Conservation (phyloP, 2,888 invertebrate genomes). For the Caenorhabditis macrosperma region DNA sequence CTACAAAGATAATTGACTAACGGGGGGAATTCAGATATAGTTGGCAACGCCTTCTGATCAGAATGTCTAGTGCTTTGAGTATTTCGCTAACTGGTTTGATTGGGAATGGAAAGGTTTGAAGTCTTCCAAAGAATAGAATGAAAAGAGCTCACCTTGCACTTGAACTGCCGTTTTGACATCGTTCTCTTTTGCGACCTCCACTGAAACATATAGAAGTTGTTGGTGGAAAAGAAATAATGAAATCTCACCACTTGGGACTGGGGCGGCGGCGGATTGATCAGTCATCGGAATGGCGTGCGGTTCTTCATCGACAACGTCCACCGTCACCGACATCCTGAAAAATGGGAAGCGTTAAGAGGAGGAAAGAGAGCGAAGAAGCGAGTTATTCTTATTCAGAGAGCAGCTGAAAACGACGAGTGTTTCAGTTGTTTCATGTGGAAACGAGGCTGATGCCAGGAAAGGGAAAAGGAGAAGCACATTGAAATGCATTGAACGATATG, state of each 20-base stretch:
- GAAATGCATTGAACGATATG: slow-evolving; percentile 4
- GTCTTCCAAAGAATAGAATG: too few species aligned
- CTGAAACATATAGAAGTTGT: too few species aligned
- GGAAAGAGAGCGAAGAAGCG: not conserved
- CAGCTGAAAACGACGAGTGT: not conserved
- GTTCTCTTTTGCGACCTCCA: not conserved
- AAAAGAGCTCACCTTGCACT: not conserved
- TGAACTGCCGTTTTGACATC: not conserved
- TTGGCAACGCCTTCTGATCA: too few species aligned
- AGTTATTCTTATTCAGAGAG: too few species aligned
- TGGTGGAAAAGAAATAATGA: not conserved
- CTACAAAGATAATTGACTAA: not conserved
- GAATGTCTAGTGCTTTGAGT: too few species aligned
- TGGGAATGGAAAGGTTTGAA: too few species aligned
- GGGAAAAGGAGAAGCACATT: not conserved
- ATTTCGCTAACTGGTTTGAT: too few species aligned
- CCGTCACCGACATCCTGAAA: slow-evolving; percentile 53
- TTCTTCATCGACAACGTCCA: slow-evolving; percentile 47
- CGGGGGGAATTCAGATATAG: too few species aligned
- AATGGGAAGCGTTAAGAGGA: not conserved
- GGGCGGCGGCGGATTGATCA: not conserved
- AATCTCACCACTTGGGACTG: slow-evolving; percentile 3
- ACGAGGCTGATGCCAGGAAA: not conserved
- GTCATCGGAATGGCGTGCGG: slow-evolving; percentile 9
- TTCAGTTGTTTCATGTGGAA: not conserved